Base-by-base conservation (phyloP, 2,888 invertebrate species). In the Drosophila paucipuncta region DNA sequence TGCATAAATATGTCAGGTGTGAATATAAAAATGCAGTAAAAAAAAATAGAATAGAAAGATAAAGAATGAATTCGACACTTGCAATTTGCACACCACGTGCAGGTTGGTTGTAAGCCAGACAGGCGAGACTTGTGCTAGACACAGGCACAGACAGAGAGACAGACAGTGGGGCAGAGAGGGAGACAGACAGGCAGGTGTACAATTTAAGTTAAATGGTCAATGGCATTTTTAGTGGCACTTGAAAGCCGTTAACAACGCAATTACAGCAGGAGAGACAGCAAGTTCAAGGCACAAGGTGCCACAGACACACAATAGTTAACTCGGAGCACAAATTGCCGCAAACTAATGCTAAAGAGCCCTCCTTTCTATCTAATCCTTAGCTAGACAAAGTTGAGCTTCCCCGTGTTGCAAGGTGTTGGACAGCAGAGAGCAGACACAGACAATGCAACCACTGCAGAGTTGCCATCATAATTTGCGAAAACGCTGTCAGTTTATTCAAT, bases 201-300 rank as follows among this genome's bases (percentile, higher is more conserved):
- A 61, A 52, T 64, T 60, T 52, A 57, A 81, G 72, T 76, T 73
- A 89, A 82, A 80, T 84, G 85, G 66, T 68, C 88, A 87, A 76
- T 82, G 88, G 80, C 83, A 71, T 66, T 73, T 87, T 87, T 80
- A 84, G 73, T 77, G 78, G 61, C 69, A 73, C 61, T 82, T 73
- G 64, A 66, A 72, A 60, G 73, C 71, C 65, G 70, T 81, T 71
- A 64, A 74, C 66, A 57, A 67, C 62, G 78, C 74, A 78, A 78
- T 81, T 73, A 65, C 68, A 65, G 53, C 67, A 72, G 25, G 35
- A 58, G 25, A 16, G 74, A 25, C 57, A 61, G 28, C 72, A 76
- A 77, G 77, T 77, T 78, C 65, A 68, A 68, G 69, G 71, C 72
- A 68, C n/a, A 55, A 28, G 66, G 59, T 76, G 28, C 9, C n/a